Percentiles rank a stretch among this genome's conserved stretches.
Evolutionary conservation across 2,113 vertebrate species (phyloP).

Genomic region (Tachysurus vachellii): DNA sequence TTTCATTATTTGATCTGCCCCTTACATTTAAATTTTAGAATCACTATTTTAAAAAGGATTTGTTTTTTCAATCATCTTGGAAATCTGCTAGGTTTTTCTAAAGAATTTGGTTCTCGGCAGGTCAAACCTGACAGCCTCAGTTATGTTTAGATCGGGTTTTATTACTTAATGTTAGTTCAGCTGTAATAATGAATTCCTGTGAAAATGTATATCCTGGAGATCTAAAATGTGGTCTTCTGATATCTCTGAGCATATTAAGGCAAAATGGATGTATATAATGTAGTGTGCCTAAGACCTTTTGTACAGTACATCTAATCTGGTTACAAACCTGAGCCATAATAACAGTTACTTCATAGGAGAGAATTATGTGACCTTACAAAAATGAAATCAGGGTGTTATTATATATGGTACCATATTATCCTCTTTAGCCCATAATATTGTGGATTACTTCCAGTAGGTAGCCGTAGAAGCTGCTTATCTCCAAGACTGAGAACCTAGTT

Average conservation of each 20-base stretch:
- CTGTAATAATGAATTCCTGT: not conserved
- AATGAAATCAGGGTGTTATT: constrained; percentile 18
- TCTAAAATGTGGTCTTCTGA: not conserved
- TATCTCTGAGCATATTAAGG: not conserved
- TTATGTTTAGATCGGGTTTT: not conserved
- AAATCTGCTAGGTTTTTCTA: not conserved
- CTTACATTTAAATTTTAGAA: not conserved
- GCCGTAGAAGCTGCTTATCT: not conserved
- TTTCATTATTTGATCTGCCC: not conserved
- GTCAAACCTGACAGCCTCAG: not conserved
- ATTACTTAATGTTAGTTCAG: not conserved
- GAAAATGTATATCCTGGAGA: not conserved
- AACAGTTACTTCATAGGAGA: not conserved
- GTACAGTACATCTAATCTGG: not conserved
- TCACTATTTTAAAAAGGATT: not conserved
- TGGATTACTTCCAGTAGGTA: not conserved
- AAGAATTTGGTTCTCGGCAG: not conserved
- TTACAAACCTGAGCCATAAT: not conserved
- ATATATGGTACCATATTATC: not conserved
- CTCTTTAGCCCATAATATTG: not conserved
- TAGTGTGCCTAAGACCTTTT: not conserved
- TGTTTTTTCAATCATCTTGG: not conserved
- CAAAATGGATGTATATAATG: not conserved
- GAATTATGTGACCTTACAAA: not conserved
- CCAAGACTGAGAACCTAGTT: not conserved